Evolutionary conservation across 2,888 invertebrate genomes (phyloP), one percentile per base, ranked within the genome.

Genomic region (Eremobia ochroleuca): DNA sequence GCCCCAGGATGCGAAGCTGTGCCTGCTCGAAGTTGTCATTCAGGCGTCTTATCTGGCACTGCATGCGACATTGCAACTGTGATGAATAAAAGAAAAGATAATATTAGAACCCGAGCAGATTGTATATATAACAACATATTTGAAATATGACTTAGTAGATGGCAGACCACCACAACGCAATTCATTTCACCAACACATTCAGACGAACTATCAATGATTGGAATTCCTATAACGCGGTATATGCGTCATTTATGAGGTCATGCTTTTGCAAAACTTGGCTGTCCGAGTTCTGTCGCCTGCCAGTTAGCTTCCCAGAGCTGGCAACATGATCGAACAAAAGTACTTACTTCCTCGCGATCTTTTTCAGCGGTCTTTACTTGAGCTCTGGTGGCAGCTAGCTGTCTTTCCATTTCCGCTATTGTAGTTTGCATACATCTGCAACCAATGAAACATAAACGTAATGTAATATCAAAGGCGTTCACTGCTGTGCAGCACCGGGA

Each of bases 11-110:
- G 31, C 98, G 96, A 86, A 97, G 95, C 87, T 98, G 98, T 0
- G 98, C 98, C 87, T 98, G 98, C 81, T 98, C 97, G 88, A 98
- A 98, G 92, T 98, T 98, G 85, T 98, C 98, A 84, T 97, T 98
- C 87, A 98, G 91, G 61, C 98, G 97, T 86, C 97, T 97, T 76
- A 98, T 98, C 92, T 98, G 98, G 87, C 97, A 97, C 88, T 98
- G 97, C 98, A 98, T 98, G 87, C 98, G 98, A 87, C 97, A 97
- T 88, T 98, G 97, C 59, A 98, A 96, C 97, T 96, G 96, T 8
- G 28, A n/a, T 11, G 6, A 31, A 43, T 75, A 77, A 85, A 78
- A 18, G 0, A 52, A 75, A 64, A 9, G n/a, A 9, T 25, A 9
- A n/a, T 43, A 6, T n/a, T n/a, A 59, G 34, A 68, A 37, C 2